Percentiles rank a stretch among this genome's conserved stretches.
These are phyloP conservation scores for Lepidiolamprologus cunningtoni DNA, from an alignment of 2,113 vertebrate genomes.

Conservation along the genomic window DNA sequence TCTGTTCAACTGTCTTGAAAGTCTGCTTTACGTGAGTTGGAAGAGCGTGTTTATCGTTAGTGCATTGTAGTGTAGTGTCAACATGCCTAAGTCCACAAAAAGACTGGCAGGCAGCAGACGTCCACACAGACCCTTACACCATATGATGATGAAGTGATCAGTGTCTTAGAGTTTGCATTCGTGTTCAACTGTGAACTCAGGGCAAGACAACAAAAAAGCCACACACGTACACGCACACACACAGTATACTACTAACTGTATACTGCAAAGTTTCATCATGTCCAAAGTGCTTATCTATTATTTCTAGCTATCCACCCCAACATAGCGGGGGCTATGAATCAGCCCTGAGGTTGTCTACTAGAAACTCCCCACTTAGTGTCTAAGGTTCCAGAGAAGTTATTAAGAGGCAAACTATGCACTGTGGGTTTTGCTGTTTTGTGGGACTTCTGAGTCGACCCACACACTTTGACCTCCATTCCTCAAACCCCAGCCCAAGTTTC, in stretches of 20 bases:
- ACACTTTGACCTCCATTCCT: background rate
- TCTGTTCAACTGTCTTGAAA: background rate
- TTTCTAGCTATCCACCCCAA: background rate
- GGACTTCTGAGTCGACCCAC: background rate
- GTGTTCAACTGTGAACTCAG: background rate
- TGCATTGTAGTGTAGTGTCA: background rate
- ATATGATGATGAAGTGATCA: background rate
- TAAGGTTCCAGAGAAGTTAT: background rate
- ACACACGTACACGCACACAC: background rate
- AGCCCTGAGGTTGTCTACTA: background rate
- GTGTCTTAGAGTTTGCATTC: background rate
- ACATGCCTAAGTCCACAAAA: background rate
- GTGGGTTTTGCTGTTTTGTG: background rate
- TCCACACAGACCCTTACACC: background rate
- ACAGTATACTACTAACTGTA: background rate
- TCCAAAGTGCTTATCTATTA: background rate
- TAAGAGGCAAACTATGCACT: background rate
- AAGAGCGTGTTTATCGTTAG: background rate
- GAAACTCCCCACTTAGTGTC: background rate
- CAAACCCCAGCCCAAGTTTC: background rate
- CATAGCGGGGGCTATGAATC: background rate
- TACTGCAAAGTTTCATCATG: background rate
- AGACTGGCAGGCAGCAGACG: background rate
- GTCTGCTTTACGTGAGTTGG: background rate
- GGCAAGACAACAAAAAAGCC: background rate